Evolutionary conservation across 2,113 vertebrate species (phyloP).

Genomic region (Malaclemys terrapin): DNA sequence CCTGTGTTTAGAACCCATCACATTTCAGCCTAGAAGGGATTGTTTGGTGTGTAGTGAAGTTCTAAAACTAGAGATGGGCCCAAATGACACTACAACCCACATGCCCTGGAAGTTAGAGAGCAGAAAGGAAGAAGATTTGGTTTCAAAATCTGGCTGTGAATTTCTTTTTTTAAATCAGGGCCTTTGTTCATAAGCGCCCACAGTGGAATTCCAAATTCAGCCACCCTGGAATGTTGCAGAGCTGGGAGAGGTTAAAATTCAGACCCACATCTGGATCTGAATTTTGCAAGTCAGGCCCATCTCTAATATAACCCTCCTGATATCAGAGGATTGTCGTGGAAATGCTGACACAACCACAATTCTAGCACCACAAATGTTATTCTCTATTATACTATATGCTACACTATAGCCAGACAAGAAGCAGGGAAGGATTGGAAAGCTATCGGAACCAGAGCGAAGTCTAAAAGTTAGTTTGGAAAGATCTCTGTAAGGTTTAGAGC

Average conservation of each 20-base stretch:
- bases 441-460: conserved; percentile 63
- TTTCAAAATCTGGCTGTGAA: background rate
- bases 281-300: conserved; percentile 4
- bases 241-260: conserved; percentile 35
- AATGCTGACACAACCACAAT: background rate
- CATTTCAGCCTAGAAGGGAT: background rate
- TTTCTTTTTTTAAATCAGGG: background rate
- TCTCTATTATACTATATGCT: background rate
- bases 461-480: background rate
- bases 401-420: background rate
- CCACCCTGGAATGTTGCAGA: background rate
- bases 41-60: background rate
- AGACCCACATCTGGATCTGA: conserved; percentile 44
- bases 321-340: background rate
- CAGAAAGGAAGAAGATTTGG: background rate
- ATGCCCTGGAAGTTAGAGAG: background rate
- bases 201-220: conserved; percentile 66
- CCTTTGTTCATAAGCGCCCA: background rate
- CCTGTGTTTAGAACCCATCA: background rate
- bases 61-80: background rate
- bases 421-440: conserved; percentile 42
- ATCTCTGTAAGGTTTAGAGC: background rate
- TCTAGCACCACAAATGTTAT: background rate
- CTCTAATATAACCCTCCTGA: background rate
- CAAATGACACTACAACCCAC: background rate